Base-by-base conservation (phyloP, 2,888 invertebrate species). In the Stegana nigrithorax region DNA sequence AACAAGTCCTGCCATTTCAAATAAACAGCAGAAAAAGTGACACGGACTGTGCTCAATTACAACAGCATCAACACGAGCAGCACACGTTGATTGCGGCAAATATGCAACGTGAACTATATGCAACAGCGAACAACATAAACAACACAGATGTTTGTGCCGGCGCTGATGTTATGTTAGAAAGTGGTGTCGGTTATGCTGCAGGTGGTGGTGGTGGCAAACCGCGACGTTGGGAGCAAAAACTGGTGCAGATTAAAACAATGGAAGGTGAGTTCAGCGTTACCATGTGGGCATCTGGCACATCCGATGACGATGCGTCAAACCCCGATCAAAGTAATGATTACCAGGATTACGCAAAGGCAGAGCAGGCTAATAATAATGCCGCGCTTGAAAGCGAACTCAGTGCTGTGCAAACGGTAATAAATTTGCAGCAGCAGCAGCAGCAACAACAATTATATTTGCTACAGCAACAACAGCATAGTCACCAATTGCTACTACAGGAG, bases 241-340 rank as follows among this genome's bases (percentile, higher is more conserved):
- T 96, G 87, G 97, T 97, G 67, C 96, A 97, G 88, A 97, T 97
- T 81, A 96, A 97, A 86, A 97, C 97, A 21, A 92, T 97, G 90
- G 97, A 97, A 87, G 97, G 97, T 32, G 97, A 97, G 88, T 97
- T 97, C 87, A 95, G 93, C 44, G 96, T 96, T 68, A 97, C 97
- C 67, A 97, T 97, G 97, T 97, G 97, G 97, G 96, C 97, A 44
- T 95, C 96, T 0, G 97, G 95, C 0, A 88, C 88, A 32, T 90
- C 91, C 10, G 94, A 94, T 78, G 95, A 96, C 81, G 94, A 94
- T 88, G 95, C 94, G 75, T 93, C 93, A 0, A 96, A 96, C 84
- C 94, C 96, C 1, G 95, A 95, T 80, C 93, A 92, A 2, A 96
- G 96, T 85, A 93, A 94, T 0, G 96, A 96, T 84, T 73, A 71